phyloP scores from a whole-genome alignment of 2,888 invertebrate genomes.

The Cosmopolites sordidus region DNA sequence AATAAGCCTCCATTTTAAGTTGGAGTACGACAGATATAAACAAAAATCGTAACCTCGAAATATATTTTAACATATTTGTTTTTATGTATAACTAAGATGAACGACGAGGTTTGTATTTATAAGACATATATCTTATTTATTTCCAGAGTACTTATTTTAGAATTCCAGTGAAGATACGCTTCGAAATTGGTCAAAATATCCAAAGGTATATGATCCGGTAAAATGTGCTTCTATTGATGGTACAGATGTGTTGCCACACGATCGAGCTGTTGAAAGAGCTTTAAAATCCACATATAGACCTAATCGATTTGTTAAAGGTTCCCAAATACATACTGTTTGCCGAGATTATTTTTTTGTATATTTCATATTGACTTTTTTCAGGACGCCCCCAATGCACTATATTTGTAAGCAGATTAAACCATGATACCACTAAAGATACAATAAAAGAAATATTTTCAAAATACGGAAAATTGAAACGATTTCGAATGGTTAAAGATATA shows the following conservation, averaged over 20 bases:
- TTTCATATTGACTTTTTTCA: conserved; percentile 3
- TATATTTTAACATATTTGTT: no score
- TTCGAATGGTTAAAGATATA: conserved; percentile 69
- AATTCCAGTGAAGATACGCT: not conserved
- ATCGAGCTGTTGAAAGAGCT: conserved; percentile 70
- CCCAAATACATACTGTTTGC: no score
- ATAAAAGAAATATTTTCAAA: conserved; percentile 56
- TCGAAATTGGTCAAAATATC: conserved; percentile 52
- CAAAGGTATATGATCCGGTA: conserved; percentile 69
- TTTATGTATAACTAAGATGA: no score
- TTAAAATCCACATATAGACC: conserved; percentile 62
- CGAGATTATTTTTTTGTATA: no score
- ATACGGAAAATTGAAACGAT: conserved; percentile 61
- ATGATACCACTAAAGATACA: conserved; percentile 60
- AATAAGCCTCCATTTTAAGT: no score
- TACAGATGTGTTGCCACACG: conserved; percentile 78
- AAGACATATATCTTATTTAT: not conserved
- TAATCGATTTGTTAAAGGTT: conserved; percentile 61
- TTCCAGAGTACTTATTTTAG: not conserved
- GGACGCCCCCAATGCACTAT: conserved; percentile 63
- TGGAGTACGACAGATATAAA: no score
- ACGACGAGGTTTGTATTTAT: not conserved
- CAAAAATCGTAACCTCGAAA: no score
- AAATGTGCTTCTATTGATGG: conserved; percentile 85
- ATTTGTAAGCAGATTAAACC: conserved; percentile 70